A percentile compares a stretch with the other conserved stretches of the same genome.
Conservation (phyloP, 2,797 vertebrate species). For the Vipera ursinii region DNA sequence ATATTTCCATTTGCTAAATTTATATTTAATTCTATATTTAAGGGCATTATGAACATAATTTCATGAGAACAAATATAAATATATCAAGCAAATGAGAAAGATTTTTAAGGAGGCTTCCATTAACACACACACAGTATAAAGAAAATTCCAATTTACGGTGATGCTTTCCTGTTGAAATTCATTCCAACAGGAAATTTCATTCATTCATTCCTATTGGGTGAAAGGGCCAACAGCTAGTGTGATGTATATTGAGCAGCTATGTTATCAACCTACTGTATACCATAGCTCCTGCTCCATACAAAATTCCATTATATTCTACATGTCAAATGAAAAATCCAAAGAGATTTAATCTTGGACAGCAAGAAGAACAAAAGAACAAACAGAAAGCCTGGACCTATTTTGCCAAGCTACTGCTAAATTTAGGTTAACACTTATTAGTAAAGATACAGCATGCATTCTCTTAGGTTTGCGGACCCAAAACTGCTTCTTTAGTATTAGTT, state of each 20-base stretch:
- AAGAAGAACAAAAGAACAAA: background rate
- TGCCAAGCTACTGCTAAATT: background rate
- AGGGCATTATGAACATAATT: background rate
- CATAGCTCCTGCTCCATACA: constrained; percentile 11
- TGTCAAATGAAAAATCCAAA: constrained; percentile 22
- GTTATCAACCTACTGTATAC: background rate
- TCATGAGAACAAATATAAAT: background rate
- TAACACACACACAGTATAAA: background rate
- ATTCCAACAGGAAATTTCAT: background rate
- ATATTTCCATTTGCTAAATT: background rate
- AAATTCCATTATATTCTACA: background rate
- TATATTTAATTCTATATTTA: background rate
- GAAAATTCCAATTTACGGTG: background rate
- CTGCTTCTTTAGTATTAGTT: background rate
- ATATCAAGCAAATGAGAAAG: background rate
- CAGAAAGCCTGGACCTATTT: fast-evolving
- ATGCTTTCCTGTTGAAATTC: background rate
- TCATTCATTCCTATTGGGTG: background rate
- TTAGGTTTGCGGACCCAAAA: background rate
- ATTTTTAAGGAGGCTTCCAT: background rate
- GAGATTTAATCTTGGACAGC: background rate
- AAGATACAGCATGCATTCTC: background rate
- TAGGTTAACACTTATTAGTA: background rate
- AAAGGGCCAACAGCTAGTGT: background rate
- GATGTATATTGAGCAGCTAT: background rate